A percentile compares a stretch with the other conserved stretches of the same genome.
Evolutionary conservation across 2,888 invertebrate genomes (phyloP).

Genomic region (Leptopilina drosophilae): DNA sequence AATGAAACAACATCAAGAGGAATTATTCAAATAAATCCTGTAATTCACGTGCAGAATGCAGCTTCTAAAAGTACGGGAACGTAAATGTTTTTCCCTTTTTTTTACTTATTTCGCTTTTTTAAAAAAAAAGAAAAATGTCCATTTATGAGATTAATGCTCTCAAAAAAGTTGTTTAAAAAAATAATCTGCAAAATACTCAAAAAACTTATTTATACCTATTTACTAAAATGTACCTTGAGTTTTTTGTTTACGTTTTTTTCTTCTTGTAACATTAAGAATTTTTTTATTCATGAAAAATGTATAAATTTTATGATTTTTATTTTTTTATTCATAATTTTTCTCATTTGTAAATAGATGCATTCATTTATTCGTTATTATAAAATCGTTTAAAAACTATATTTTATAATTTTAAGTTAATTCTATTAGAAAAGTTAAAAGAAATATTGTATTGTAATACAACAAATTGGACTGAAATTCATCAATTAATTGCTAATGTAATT

Average conservation of each 20-base stretch:
- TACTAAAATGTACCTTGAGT: neutral
- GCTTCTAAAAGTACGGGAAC: constrained; percentile 65
- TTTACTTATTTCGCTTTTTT: no score
- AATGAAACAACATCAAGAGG: constrained; percentile 49
- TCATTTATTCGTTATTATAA: neutral
- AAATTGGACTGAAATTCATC: no score
- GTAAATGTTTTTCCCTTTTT: constrained; percentile 49
- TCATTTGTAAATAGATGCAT: neutral
- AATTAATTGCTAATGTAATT: no score
- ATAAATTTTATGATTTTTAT: no score
- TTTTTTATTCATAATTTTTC: neutral
- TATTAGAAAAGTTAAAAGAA: no score
- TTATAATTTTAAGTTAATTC: neutral
- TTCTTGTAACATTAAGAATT: neutral
- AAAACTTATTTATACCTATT: neutral
- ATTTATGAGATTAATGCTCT: neutral
- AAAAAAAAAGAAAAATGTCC: neutral
- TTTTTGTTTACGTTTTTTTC: neutral
- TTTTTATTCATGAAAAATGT: neutral
- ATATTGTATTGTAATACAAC: no score
- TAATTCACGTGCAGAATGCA: constrained; percentile 56
- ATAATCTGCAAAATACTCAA: constrained; percentile 6
- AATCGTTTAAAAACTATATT: neutral
- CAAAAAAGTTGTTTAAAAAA: neutral
- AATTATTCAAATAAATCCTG: constrained; percentile 13